Base-by-base conservation (phyloP, 2,797 vertebrate genomes). In the Poeciliopsis presidionis region DNA sequence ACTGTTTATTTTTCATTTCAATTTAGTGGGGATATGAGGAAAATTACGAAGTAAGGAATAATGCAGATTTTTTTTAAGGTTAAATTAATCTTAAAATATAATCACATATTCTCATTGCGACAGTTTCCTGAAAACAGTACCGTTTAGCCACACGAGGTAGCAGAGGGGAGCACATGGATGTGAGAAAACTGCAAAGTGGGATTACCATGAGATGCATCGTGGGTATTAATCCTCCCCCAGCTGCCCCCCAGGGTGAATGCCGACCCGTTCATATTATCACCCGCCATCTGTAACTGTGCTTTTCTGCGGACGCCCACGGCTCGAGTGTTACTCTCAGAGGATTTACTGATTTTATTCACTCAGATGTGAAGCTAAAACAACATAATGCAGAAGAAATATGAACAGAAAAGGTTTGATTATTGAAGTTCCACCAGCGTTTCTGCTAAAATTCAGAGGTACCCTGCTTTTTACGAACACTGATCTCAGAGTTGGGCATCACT, bases 201-300 rank as follows among this genome's bases (percentile, higher is more conserved):
- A 93, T 92, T 93, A 87, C 81, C 75, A 67, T 74, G 28, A 83
- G 85, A 82, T 91, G 85, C 85, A 89, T 89, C 18, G 39, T 84
- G 86, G 87, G 87, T 87, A 84, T 86, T 92, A 93, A 93, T 90
- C 87, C 85, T 33, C 4, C 46, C 8, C 51, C 74, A 11, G 20
- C 59, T 13, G 9, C 33, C 33, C 70, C 69, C 69, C 74, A 7
- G 45, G 55, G 57, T 36, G 45, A 72, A 69, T 39, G 25, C 45
- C 1, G 5, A 82, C 81, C 73, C 86, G 76, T 77, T 71, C 83
- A 88, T 90, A 82, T 86, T 83, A 76, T 79, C 78, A 59, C n/a
- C 78, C 73, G 83, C 83, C 76, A 86, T 91, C 86, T 86, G 89
- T 78, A 81, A 79, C 80, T 90, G 88, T 78, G 86, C 86, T 90